phyloP scores from a whole-genome alignment of 2,113 vertebrate species.

The Micronisus gabar region DNA sequence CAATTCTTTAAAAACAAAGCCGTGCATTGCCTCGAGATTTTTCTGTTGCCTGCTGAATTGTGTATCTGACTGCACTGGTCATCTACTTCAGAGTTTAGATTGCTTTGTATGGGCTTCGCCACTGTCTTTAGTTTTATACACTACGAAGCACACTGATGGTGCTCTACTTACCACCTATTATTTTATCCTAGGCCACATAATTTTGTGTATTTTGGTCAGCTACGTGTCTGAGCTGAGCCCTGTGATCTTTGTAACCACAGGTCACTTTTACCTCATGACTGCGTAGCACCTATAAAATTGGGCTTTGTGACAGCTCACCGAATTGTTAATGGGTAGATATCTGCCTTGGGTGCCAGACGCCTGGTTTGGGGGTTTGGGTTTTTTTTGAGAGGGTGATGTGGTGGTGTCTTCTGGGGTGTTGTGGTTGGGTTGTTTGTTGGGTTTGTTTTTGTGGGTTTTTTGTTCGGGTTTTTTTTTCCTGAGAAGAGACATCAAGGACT shows the following conservation, averaged over 20 bases:
- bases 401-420: background rate
- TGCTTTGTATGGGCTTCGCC: background rate
- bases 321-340: background rate
- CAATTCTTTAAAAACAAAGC: background rate
- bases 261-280: background rate
- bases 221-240: background rate
- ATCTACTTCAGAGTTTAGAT: background rate
- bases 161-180: background rate
- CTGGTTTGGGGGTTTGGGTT: background rate
- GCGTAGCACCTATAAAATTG: background rate
- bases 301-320: background rate
- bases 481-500: background rate
- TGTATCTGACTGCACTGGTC: background rate
- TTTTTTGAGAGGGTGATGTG: background rate
- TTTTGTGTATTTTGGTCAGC: background rate
- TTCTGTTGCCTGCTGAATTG: background rate
- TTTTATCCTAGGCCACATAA: background rate
- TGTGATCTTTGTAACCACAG: background rate
- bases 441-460: too few relatives aligned
- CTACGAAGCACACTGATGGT: background rate
- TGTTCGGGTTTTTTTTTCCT: background rate
- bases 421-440: background rate
- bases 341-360: fast-evolving
- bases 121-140: background rate
- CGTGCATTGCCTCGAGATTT: background rate